Percentiles rank a stretch among this genome's conserved stretches.
phyloP scores from a whole-genome alignment of 2,113 vertebrate genomes.

The Apodemus speciosus region DNA sequence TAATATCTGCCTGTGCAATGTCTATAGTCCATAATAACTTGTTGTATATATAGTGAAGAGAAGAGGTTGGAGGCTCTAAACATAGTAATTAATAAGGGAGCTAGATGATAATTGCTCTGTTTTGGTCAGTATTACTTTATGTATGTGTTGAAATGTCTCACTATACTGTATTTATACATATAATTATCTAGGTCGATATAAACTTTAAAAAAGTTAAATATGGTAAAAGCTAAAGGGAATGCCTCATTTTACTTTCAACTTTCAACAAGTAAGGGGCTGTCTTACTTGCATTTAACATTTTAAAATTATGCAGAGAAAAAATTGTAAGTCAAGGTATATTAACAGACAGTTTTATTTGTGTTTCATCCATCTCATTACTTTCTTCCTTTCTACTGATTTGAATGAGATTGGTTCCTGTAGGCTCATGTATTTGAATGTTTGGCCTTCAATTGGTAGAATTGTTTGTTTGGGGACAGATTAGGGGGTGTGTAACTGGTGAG shows the following conservation, averaged over 20 bases:
- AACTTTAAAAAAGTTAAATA: background rate
- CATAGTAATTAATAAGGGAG: background rate
- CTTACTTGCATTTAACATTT: background rate
- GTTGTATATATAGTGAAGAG: background rate
- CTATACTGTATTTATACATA: background rate
- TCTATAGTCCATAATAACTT: background rate
- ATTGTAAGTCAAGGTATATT: background rate
- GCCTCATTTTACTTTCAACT: conserved; percentile 5
- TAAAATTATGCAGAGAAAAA: background rate
- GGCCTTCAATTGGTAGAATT: background rate
- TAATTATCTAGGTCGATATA: background rate
- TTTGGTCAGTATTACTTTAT: background rate
- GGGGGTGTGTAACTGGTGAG: background rate
- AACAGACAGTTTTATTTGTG: background rate
- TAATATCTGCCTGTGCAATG: background rate
- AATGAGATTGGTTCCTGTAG: background rate
- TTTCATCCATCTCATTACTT: background rate
- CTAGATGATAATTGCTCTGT: background rate
- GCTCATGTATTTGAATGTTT: background rate
- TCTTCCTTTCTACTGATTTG: background rate
- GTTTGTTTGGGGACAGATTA: background rate
- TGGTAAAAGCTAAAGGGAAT: background rate
- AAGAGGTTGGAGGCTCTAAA: background rate
- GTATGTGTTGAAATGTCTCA: background rate
- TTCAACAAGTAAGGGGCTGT: background rate